Percentiles rank a stretch among this genome's conserved stretches.
Evolutionary conservation across 2,888 invertebrate genomes (phyloP).

Genomic region (Pardosa pseudoannulata): DNA sequence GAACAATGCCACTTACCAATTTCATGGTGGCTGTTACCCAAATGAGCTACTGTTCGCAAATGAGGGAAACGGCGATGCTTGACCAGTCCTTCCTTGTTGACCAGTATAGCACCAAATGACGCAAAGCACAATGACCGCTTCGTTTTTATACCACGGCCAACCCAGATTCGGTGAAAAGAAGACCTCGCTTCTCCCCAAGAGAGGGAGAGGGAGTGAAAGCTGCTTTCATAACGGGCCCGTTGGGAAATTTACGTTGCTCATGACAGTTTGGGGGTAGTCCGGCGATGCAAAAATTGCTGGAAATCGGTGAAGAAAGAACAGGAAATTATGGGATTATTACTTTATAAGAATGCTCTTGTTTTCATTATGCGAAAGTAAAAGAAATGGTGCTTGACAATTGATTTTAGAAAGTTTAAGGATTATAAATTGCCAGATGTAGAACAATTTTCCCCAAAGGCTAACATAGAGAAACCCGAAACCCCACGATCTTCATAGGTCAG

Average conservation of each 20-base stretch:
- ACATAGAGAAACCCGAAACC: no score
- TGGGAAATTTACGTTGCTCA: not conserved
- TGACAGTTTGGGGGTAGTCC: not conserved
- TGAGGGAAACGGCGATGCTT: not conserved
- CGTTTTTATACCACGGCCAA: constrained; percentile 52
- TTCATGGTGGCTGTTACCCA: not conserved
- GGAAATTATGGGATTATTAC: no score
- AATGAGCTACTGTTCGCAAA: not conserved
- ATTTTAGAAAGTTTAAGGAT: no score
- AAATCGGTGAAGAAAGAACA: no score
- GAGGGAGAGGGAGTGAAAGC: not conserved
- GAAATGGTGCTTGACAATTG: no score
- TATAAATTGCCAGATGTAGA: no score
- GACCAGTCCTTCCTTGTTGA: constrained; percentile 28
- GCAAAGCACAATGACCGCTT: constrained; percentile 62
- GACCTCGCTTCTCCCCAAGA: not conserved
- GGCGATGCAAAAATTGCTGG: no score
- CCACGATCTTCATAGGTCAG: no score
- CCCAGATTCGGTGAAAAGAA: constrained; percentile 34
- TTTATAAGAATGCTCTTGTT: no score
- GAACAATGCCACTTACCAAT: not conserved
- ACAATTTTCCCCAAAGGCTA: no score
- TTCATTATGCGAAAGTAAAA: no score
- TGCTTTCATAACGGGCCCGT: not conserved
- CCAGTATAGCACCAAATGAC: constrained; percentile 64